These are phyloP conservation scores for Formica selysi DNA, from an alignment of 1,140 invertebrate genomes.

Conservation along the genomic window DNA sequence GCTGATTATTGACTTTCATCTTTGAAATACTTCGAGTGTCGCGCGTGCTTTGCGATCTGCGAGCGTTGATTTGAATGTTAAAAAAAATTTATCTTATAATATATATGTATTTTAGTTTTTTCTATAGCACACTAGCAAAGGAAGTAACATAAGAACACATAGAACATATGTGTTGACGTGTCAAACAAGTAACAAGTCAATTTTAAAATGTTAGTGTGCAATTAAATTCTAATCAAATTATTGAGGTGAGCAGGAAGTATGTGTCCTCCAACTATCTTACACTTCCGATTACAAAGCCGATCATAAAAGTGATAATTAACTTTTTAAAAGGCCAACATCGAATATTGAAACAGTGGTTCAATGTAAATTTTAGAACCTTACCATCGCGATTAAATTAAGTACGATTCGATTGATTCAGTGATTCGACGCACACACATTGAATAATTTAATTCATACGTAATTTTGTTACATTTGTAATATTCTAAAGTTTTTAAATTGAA, in stretches of 20 bases:
- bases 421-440: not conserved
- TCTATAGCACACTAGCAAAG: constrained; percentile 1
- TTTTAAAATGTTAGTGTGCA: constrained; percentile 17
- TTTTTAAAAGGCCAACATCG: not conserved
- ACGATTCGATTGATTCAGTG: not conserved
- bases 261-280: not conserved
- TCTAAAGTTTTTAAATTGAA: constrained; percentile 1
- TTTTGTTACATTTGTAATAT: not conserved
- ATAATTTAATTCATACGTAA: not conserved
- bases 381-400: not conserved
- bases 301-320: constrained; percentile 9
- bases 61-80: constrained; percentile 32
- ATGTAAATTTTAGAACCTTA: not conserved
- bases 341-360: not conserved
- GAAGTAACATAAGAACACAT: not conserved
- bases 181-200: not conserved
- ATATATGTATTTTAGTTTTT: not conserved
- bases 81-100: constrained; percentile 6
- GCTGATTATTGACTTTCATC: constrained; percentile 53
- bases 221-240: constrained; percentile 10
- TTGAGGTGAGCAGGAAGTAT: constrained; percentile 7
- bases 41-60: constrained; percentile 15
- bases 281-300: not conserved
- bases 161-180: not conserved
- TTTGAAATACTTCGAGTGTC: constrained; percentile 39